Percentiles rank a stretch among this genome's conserved stretches.
These are phyloP conservation scores for Orius insidiosus DNA, from an alignment of 1,140 invertebrate species.

Conservation along the genomic window DNA sequence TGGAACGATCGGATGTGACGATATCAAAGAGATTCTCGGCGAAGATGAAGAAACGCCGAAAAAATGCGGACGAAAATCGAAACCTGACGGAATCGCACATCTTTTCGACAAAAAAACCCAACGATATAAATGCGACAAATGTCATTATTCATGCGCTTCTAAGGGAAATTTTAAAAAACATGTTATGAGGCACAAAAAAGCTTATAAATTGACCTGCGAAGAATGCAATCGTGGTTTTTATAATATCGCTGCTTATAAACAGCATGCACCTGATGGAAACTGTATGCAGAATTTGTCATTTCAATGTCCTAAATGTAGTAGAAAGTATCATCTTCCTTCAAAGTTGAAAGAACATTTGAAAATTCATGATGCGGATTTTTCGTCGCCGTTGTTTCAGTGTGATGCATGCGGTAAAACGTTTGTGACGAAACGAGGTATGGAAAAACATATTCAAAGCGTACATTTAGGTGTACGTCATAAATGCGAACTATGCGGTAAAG, in stretches of 20 bases:
- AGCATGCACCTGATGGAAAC: conserved; percentile 10
- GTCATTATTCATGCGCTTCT: conserved; percentile 7
- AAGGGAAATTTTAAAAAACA: conserved; percentile 14
- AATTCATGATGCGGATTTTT: conserved; percentile 22
- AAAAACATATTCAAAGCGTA: conserved; percentile 4
- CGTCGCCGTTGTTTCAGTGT: conserved; percentile 30
- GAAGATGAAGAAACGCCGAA: too few relatives aligned
- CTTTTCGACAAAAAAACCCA: too few relatives aligned
- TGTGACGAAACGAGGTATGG: conserved; percentile 9
- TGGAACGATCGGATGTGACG: too few relatives aligned
- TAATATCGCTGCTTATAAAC: conserved; percentile 6
- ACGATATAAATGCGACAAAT: conserved; percentile 4
- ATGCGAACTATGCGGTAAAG: conserved; percentile 58
- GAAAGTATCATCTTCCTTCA: conserved; percentile 26
- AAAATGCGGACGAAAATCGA: too few relatives aligned
- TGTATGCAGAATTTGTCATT: conserved; percentile 10
- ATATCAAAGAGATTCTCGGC: too few relatives aligned
- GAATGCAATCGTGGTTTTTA: conserved; percentile 16
- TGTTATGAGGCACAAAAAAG: conserved; percentile 14
- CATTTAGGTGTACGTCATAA: conserved; percentile 28
- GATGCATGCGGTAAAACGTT: conserved; percentile 32
- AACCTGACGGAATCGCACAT: too few relatives aligned
- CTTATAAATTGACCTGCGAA: conserved; percentile 9
- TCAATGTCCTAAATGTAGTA: conserved; percentile 50
- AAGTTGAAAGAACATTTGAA: conserved; percentile 27